Evolutionary conservation across 1,140 invertebrate genomes (phyloP).

Genomic region (Platyscapa corneri): DNA sequence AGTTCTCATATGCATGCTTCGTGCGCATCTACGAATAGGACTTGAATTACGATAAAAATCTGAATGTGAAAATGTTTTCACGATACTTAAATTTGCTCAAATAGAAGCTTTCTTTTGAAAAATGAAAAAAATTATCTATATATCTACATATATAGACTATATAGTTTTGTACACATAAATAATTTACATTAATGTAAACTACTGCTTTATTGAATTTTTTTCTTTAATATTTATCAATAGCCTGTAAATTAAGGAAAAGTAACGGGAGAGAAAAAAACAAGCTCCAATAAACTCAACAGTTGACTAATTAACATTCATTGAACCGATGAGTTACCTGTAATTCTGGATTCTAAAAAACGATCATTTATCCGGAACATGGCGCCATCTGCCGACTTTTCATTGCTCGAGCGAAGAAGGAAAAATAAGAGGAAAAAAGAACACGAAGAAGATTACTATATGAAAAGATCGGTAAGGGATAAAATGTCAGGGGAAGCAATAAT

Average conservation of each 20-base stretch:
- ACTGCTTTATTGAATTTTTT: no score
- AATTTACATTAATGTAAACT: no score
- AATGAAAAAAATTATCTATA: no score
- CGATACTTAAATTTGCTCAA: no score
- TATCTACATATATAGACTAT: no score
- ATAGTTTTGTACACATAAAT: no score
- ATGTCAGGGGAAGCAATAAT: neutral
- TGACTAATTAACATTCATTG: neutral
- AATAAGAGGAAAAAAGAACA: neutral
- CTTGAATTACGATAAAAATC: no score
- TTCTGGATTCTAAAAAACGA: neutral
- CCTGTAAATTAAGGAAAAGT: no score
- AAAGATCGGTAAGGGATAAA: neutral
- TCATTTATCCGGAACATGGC: neutral
- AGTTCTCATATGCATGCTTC: neutral
- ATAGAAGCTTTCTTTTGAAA: no score
- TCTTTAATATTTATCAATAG: no score
- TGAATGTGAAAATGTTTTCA: no score
- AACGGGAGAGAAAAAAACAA: neutral
- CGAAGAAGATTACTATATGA: neutral
- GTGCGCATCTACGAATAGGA: no score
- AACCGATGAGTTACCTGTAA: neutral
- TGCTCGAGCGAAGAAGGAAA: neutral
- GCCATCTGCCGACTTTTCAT: conserved; percentile 21
- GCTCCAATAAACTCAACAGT: neutral